These are phyloP conservation scores for Conomelus anceps DNA, from an alignment of 2,888 invertebrate genomes.

Conservation along the genomic window DNA sequence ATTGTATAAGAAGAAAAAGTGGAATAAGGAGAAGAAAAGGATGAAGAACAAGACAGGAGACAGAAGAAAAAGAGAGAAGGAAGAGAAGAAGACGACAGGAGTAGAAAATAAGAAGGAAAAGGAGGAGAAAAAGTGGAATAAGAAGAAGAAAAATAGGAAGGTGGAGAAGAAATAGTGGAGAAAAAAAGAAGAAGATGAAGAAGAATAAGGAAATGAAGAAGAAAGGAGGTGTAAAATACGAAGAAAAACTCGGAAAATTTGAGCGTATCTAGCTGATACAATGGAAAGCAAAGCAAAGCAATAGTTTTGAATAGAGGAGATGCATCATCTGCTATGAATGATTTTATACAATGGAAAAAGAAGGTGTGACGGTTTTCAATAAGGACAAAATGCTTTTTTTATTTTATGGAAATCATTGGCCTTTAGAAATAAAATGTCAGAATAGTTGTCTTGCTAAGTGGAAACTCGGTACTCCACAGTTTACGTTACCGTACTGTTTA, in stretches of 20 bases:
- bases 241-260: neutral
- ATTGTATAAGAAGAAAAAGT: too few relatives aligned
- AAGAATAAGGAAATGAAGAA: neutral
- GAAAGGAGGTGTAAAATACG: neutral
- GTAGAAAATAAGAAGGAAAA: too few relatives aligned
- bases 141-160: neutral
- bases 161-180: neutral
- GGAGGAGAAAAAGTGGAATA: too few relatives aligned
- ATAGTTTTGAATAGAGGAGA: neutral
- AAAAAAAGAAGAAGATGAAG: neutral
- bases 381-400: too few relatives aligned
- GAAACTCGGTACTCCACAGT: too few relatives aligned
- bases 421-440: too few relatives aligned
- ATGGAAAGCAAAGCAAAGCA: neutral
- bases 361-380: neutral
- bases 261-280: too few relatives aligned
- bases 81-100: too few relatives aligned
- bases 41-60: neutral
- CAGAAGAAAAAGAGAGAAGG: neutral
- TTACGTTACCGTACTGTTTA: too few relatives aligned
- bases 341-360: neutral
- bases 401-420: too few relatives aligned
- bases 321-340: neutral
- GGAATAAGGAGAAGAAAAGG: too few relatives aligned
- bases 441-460: too few relatives aligned